A percentile compares a stretch with the other conserved stretches of the same genome.
Conservation (phyloP, 2,797 vertebrate genomes). For the Australoheros facetus region DNA sequence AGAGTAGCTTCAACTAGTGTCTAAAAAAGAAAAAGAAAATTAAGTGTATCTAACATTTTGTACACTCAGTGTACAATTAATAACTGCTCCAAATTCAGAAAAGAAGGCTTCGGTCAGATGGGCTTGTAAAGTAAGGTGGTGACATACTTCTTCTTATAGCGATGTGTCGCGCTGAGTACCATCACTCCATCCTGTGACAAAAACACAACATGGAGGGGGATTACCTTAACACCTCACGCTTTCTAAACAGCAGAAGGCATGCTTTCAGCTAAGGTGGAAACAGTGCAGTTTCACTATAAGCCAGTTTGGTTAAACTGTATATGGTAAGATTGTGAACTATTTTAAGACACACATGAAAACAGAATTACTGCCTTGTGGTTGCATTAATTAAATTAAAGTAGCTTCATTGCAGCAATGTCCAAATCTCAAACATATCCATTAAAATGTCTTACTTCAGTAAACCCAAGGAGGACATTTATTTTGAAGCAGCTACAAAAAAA, state of each 20-base stretch:
- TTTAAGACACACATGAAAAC: not conserved
- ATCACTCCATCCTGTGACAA: conserved; percentile 90
- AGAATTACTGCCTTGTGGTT: not conserved
- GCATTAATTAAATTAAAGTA: no score
- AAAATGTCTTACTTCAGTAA: no score
- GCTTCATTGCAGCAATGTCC: no score
- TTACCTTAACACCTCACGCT: not conserved
- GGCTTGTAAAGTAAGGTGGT: conserved; percentile 95
- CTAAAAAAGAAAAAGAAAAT: not conserved
- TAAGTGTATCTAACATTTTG: conserved; percentile 31
- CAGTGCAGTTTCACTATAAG: not conserved
- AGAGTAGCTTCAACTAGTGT: not conserved
- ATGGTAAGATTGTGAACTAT: not conserved
- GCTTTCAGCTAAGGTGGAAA: not conserved
- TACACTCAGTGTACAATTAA: conserved; percentile 47
- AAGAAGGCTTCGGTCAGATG: conserved; percentile 80
- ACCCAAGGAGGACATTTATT: no score
- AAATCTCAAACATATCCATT: no score
- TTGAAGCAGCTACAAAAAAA: no score
- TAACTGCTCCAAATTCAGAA: not conserved
- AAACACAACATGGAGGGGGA: not conserved
- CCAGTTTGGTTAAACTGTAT: not conserved
- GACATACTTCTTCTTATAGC: conserved; percentile 98
- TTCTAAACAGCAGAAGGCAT: not conserved
- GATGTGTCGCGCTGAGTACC: conserved; percentile 95